Percentiles rank a stretch among this genome's conserved stretches.
Conservation (phyloP, 2,113 vertebrate genomes). For the Etheostoma spectabile region DNA sequence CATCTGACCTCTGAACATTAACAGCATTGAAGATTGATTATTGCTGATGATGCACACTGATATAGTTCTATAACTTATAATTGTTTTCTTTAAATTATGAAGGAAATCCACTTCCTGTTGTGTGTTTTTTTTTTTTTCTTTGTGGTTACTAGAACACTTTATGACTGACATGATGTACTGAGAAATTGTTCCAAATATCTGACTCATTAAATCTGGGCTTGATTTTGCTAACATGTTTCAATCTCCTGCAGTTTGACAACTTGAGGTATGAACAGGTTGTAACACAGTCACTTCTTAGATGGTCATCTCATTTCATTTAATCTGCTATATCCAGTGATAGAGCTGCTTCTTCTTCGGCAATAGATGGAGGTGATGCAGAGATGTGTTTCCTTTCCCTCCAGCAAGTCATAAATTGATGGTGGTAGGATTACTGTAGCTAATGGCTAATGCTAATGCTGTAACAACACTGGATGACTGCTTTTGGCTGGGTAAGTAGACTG, state of each 20-base stretch:
- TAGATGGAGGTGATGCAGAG: background rate
- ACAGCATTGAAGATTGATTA: background rate
- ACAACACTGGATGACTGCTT: too few relatives aligned
- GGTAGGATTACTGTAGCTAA: too few relatives aligned
- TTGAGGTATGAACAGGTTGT: background rate
- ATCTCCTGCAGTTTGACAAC: background rate
- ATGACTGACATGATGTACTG: conserved; percentile 30
- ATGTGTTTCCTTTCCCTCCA: background rate
- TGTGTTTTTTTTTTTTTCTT: background rate
- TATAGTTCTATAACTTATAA: background rate
- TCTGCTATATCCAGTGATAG: background rate
- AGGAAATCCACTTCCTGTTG: conserved; percentile 11
- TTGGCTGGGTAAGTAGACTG: too few relatives aligned
- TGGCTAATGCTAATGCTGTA: too few relatives aligned
- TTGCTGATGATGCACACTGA: conserved; percentile 10
- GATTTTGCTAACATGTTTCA: conserved; percentile 20
- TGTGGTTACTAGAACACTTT: conserved; percentile 6
- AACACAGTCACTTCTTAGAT: background rate
- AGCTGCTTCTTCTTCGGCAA: background rate
- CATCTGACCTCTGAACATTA: background rate
- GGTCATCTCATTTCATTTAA: background rate
- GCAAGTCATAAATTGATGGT: too few relatives aligned
- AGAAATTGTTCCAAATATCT: conserved; percentile 31
- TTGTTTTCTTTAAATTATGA: conserved; percentile 34
- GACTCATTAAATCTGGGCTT: conserved; percentile 46